Evolutionary conservation across 2,797 vertebrate genomes (phyloP).

Genomic region (Gadopsis marmoratus): DNA sequence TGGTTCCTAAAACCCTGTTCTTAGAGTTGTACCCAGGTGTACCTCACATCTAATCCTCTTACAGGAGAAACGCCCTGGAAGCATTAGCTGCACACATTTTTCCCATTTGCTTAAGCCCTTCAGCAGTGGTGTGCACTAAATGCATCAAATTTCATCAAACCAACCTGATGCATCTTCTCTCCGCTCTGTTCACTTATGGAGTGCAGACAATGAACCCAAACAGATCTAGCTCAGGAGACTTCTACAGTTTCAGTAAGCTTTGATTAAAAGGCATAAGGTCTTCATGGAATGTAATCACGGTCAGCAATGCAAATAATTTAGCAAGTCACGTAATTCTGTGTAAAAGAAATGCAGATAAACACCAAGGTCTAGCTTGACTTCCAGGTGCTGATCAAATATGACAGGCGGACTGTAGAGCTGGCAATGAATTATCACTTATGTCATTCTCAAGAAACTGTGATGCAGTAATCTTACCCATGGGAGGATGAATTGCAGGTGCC

Average conservation of each 20-base stretch:
- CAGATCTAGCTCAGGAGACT: conserved; percentile 12
- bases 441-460: conserved; percentile 25
- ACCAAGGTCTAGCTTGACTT: conserved; percentile 21
- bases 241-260: conserved; percentile 8
- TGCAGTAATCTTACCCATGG: conserved; percentile 7
- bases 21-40: conserved; percentile 14
- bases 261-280: background rate
- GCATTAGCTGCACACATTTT: conserved; percentile 18
- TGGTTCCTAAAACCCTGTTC: conserved; percentile 3
- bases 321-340: conserved; percentile 13
- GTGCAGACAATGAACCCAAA: background rate
- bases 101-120: background rate
- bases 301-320: conserved; percentile 20
- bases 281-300: conserved; percentile 3
- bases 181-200: background rate
- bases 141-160: conserved; percentile 7
- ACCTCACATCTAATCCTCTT: conserved; percentile 12
- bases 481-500: conserved; percentile 36
- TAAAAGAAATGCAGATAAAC: conserved; percentile 12
- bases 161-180: conserved; percentile 7
- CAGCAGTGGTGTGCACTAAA: conserved; percentile 5
- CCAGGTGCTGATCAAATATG: conserved; percentile 34
- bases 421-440: conserved; percentile 16
- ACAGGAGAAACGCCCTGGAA: conserved; percentile 14
- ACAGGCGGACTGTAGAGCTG: conserved; percentile 27